Base-by-base conservation (phyloP, 2,113 vertebrate genomes). In the Cyprinodon brontotheroides region DNA sequence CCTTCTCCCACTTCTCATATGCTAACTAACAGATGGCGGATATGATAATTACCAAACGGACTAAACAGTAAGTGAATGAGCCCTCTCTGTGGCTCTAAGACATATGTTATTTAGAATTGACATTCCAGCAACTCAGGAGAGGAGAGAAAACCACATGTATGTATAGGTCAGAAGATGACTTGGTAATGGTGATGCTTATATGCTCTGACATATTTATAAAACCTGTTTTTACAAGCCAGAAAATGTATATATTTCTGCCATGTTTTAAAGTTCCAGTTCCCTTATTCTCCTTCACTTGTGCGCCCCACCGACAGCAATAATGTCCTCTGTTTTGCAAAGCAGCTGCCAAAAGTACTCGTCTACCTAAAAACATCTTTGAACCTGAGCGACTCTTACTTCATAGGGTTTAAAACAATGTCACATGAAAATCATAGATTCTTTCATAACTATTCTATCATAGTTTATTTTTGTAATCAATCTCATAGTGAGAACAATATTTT, bases 21-120 rank as follows among this genome's bases (percentile, higher is more conserved):
- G 83, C 83, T 89, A 71, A 12, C 11, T 39, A 74, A 64, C 88
- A 91, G 90, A 91, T 90, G 87, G 90, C 65, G 74, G 65, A 75
- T 73, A 80, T 85, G 79, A 84, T 87, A 86, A 89, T 87, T 83
- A 81, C 68, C 86, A 79, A 74, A 75, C 71, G 77, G 64, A 68
- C 82, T 72, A 72, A 86, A 81, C 85, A 81, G 65, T 79, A 79
- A 83, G 68, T 65, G 61, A 79, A 84, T 36, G 38, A 72, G 75
- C 40, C 60, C 62, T 81, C 68, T 11, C 69, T n/a, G 66, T 63
- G 17, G 22, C 66, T 61, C 1, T 57, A 65, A 40, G 65, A 48
- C 77, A 70, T n/a, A 81, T 41, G 59, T 43, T 74, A 68, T 37
- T 53, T 36, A 60, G 69, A 83, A 76, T 80, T 73, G 76, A 78